Evolutionary conservation across 2,113 vertebrate genomes (phyloP).

Genomic region (Danionella cerebrum): DNA sequence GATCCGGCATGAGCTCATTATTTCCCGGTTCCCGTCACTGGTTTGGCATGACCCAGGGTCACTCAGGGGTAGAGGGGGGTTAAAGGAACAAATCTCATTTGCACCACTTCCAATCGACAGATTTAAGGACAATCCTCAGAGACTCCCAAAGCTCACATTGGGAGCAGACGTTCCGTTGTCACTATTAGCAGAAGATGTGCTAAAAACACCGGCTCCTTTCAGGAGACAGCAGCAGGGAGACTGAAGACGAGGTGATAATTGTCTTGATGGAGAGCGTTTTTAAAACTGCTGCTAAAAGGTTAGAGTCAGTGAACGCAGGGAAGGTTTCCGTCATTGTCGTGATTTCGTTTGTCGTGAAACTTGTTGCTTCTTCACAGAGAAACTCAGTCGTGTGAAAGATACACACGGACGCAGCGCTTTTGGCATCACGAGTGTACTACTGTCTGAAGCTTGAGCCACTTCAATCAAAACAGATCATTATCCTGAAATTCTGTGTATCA

Average conservation of each 20-base stretch:
- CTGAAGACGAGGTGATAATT: not conserved
- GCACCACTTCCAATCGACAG: not conserved
- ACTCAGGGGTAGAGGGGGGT: conserved; percentile 35
- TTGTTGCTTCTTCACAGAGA: no score
- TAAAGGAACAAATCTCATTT: conserved; percentile 21
- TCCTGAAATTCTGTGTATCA: not conserved
- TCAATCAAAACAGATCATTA: conserved; percentile 3
- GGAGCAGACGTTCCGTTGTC: not conserved
- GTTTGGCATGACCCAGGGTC: conserved; percentile 52
- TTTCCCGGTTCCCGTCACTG: conserved; percentile 33
- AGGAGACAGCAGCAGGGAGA: not conserved
- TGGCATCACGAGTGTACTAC: no score
- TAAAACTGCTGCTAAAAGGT: not conserved
- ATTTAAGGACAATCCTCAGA: not conserved
- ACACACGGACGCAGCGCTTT: no score
- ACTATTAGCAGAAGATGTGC: conserved; percentile 5
- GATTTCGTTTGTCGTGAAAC: no score
- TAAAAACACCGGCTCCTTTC: not conserved
- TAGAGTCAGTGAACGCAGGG: no score
- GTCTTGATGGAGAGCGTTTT: not conserved
- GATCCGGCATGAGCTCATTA: conserved; percentile 53
- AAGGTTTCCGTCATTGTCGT: no score
- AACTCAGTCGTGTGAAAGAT: no score
- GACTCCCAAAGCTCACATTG: not conserved
- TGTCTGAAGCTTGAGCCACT: no score